phyloP scores from a whole-genome alignment of 1,140 invertebrate species.

The Platyura marginata region DNA sequence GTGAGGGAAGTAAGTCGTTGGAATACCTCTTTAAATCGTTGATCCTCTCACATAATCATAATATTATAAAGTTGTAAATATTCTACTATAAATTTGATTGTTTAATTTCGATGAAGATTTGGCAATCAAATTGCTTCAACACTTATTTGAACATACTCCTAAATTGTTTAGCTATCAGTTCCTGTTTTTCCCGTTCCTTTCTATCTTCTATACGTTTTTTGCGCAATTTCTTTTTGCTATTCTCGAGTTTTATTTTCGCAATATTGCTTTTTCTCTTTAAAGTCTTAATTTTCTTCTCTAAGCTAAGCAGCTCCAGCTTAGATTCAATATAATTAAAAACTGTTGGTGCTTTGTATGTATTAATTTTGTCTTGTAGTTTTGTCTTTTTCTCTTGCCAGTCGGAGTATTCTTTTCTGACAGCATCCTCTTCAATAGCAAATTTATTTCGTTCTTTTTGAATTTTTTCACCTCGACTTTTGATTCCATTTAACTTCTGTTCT shows the following conservation, averaged over 20 bases:
- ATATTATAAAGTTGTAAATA: too few relatives aligned
- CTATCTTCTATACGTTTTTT: too few relatives aligned
- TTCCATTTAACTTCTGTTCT: not conserved
- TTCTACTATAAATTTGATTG: too few relatives aligned
- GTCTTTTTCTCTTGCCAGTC: not conserved
- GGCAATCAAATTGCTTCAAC: too few relatives aligned
- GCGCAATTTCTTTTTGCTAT: not conserved
- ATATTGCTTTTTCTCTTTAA: not conserved
- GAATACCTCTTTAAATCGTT: too few relatives aligned
- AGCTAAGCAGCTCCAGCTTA: not conserved
- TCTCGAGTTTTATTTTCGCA: not conserved
- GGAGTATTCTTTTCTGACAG: not conserved
- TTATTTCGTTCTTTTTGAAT: not conserved
- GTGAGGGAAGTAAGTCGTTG: too few relatives aligned
- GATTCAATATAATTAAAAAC: not conserved
- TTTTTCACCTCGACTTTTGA: not conserved
- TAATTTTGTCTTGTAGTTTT: not conserved
- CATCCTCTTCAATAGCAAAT: not conserved
- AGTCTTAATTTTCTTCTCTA: not conserved
- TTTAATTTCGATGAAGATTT: too few relatives aligned
- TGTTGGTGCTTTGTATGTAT: not conserved
- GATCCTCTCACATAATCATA: too few relatives aligned
- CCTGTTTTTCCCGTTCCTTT: too few relatives aligned
- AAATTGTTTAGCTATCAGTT: too few relatives aligned
- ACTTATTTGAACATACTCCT: too few relatives aligned